Conservation (phyloP, 2,113 vertebrate genomes). For the Apaloderma vittatum region DNA sequence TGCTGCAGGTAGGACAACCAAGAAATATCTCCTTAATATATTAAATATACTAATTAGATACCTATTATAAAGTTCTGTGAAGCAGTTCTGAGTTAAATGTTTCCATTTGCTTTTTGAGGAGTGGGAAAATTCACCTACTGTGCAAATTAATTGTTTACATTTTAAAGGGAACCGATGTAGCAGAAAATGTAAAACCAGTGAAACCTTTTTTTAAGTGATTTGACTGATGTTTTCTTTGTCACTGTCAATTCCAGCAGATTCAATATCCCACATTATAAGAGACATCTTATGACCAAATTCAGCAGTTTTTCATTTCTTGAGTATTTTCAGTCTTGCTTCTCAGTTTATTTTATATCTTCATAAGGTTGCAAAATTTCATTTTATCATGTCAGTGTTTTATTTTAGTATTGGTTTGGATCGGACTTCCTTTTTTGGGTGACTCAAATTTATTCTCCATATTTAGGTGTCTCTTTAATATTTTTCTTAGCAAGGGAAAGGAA, state of each 20-base stretch:
- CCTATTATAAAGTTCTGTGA: neutral
- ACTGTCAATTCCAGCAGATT: neutral
- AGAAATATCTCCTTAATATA: neutral
- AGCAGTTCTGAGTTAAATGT: neutral
- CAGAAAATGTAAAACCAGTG: neutral
- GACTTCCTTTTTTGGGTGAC: neutral
- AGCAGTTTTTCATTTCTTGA: neutral
- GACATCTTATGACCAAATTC: neutral
- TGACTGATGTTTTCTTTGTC: neutral
- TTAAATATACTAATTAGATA: slow-evolving; percentile 2
- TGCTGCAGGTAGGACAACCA: neutral
- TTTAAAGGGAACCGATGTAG: neutral
- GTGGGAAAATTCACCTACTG: neutral
- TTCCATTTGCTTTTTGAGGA: neutral
- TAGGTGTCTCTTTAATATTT: neutral
- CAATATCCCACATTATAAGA: neutral
- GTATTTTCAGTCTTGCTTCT: neutral
- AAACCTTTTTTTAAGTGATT: neutral
- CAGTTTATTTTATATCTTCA: neutral
- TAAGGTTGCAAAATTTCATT: neutral
- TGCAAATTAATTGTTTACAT: neutral
- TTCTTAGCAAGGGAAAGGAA: neutral
- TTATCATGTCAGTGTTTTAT: neutral
- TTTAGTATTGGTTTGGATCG: neutral
- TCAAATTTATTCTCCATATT: neutral